phyloP scores from a whole-genome alignment of 2,797 vertebrate genomes.

The Nannoperca australis region DNA sequence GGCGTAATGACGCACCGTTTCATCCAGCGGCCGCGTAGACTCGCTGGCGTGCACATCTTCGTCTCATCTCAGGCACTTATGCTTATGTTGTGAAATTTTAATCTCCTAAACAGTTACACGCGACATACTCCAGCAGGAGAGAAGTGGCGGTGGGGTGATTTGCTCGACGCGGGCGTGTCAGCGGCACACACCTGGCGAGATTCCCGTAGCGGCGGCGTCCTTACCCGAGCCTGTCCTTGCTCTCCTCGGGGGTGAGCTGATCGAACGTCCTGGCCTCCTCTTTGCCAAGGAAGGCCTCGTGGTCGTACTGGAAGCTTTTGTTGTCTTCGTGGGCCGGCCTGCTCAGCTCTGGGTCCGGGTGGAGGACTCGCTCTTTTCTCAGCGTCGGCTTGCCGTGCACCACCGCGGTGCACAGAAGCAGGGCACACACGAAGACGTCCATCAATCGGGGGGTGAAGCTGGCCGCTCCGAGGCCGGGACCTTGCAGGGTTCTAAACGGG shows the following conservation, averaged over 20 bases:
- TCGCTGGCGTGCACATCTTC: conserved; percentile 52
- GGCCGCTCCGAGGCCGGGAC: conserved; percentile 20
- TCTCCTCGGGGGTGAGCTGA: conserved; percentile 94
- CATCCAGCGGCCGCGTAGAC: conserved; percentile 13
- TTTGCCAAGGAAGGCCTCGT: conserved; percentile 97
- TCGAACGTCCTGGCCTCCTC: conserved; percentile 95
- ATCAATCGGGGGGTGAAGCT: conserved; percentile 62
- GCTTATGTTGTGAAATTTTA: conserved; percentile 53
- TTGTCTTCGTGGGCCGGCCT: conserved; percentile 88
- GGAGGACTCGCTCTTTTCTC: conserved; percentile 90
- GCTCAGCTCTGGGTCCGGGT: conserved; percentile 84
- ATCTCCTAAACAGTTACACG: conserved; percentile 54
- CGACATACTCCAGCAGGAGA: conserved; percentile 9
- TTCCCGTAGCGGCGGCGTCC: conserved; percentile 36
- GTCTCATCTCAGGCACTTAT: conserved; percentile 45
- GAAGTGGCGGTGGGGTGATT: conserved; percentile 32
- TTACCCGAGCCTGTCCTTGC: conserved; percentile 93
- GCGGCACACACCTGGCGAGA: not conserved
- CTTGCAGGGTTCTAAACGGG: conserved; percentile 28
- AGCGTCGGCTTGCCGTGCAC: conserved; percentile 89
- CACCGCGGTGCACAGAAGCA: conserved; percentile 74
- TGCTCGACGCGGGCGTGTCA: not conserved
- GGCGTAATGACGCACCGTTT: conserved; percentile 24
- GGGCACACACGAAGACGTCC: conserved; percentile 75
- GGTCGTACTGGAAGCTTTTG: conserved; percentile 93